These are phyloP conservation scores for Macquaria ambigua DNA, from an alignment of 2,113 vertebrate species.

Conservation along the genomic window DNA sequence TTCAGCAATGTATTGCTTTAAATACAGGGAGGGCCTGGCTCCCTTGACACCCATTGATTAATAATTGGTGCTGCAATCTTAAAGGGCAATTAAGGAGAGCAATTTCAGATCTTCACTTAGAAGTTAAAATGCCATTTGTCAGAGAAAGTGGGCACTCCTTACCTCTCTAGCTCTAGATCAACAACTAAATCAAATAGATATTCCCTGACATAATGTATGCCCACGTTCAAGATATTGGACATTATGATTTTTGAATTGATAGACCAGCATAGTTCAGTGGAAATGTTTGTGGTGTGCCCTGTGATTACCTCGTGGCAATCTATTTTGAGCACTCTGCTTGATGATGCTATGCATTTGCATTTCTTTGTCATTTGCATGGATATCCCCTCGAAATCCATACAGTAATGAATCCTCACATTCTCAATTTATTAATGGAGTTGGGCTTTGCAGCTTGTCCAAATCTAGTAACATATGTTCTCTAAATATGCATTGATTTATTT, in stretches of 20 bases:
- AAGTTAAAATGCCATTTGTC: constrained; percentile 91
- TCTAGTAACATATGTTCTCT: constrained; percentile 83
- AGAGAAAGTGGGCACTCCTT: constrained; percentile 76
- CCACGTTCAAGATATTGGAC: constrained; percentile 75
- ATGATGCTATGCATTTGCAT: constrained; percentile 83
- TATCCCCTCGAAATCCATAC: constrained; percentile 79
- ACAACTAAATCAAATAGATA: constrained; percentile 83
- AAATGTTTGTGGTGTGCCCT: constrained; percentile 72
- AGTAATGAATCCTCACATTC: constrained; percentile 84
- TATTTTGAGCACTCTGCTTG: constrained; percentile 84
- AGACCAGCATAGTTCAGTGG: constrained; percentile 62
- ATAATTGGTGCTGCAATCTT: constrained; percentile 90
- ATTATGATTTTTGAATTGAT: constrained; percentile 84
- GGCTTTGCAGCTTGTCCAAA: constrained; percentile 79
- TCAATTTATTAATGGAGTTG: constrained; percentile 86
- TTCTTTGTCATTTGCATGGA: constrained; percentile 83
- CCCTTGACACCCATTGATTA: constrained; percentile 94
- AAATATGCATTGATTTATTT: constrained; percentile 86
- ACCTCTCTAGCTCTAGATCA: constrained; percentile 79
- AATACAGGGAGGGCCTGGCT: constrained; percentile 88
- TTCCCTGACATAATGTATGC: constrained; percentile 84
- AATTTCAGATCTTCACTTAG: constrained; percentile 91
- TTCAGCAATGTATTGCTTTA: constrained; percentile 95
- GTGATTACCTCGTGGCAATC: constrained; percentile 82
- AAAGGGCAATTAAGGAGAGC: constrained; percentile 92